Conservation (phyloP, 2,888 invertebrate species). For the Volucella inflata region DNA sequence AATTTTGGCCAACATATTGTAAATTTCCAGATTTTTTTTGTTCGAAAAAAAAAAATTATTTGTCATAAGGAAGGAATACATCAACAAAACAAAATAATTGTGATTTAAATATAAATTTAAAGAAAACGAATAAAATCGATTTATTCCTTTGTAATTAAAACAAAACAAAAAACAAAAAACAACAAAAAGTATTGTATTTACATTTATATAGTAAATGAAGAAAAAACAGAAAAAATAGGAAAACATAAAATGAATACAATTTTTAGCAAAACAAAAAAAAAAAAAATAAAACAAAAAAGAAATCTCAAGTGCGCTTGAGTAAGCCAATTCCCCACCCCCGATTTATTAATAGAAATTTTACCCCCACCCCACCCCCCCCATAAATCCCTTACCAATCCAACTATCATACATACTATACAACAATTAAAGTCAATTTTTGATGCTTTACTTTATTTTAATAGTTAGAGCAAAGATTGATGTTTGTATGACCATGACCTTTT, state of each 20-base stretch:
- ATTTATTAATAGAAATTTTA: conserved; percentile 25
- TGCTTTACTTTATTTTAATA: conserved; percentile 17
- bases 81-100: conserved; percentile 72
- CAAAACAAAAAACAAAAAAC: conserved; percentile 48
- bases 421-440: conserved; percentile 48
- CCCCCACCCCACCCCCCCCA: background rate
- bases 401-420: conserved; percentile 56
- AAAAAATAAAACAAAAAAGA: conserved; percentile 43
- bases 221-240: conserved; percentile 46
- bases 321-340: conserved; percentile 50
- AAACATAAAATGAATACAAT: conserved; percentile 62
- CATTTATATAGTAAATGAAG: conserved; percentile 73
- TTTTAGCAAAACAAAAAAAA: conserved; percentile 63
- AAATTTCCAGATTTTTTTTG: conserved; percentile 26
- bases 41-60: conserved; percentile 59
- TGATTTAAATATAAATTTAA: conserved; percentile 75
- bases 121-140: conserved; percentile 57
- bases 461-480: conserved; percentile 47
- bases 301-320: conserved; percentile 58
- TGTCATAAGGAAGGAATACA: conserved; percentile 52
- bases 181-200: conserved; percentile 72
- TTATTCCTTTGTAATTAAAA: conserved; percentile 67
- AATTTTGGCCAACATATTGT: conserved; percentile 31
- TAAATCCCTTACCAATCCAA: background rate
- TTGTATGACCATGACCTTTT: conserved; percentile 37